Conservation (phyloP, 2,113 vertebrate genomes). For the Pachyramphus minor region DNA sequence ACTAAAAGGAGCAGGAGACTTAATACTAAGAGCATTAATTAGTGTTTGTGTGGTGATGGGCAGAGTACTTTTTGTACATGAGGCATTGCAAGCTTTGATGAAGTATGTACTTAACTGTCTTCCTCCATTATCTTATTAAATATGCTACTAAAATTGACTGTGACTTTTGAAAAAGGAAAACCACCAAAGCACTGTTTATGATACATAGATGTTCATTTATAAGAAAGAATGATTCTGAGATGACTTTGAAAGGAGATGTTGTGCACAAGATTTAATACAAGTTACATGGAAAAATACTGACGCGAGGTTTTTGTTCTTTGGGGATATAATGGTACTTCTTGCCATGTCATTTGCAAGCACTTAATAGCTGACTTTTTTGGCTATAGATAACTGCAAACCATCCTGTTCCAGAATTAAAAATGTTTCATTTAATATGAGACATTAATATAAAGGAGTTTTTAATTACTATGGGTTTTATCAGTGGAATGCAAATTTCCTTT, state of each 20-base stretch:
- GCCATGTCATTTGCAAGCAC: neutral
- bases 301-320: neutral
- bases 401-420: slow-evolving; percentile 36
- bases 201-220: neutral
- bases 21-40: slow-evolving; percentile 36
- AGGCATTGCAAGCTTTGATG: slow-evolving; percentile 6
- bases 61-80: neutral
- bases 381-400: neutral
- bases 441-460: slow-evolving; percentile 35
- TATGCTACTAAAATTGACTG: slow-evolving; percentile 8
- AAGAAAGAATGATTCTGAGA: neutral
- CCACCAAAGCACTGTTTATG: neutral
- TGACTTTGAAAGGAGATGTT: neutral
- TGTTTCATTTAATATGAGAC: slow-evolving; percentile 6
- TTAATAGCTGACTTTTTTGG: neutral
- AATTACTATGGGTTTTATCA: slow-evolving; percentile 51
- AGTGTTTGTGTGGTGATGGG: neutral
- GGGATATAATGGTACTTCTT: neutral
- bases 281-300: neutral
- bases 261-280: neutral
- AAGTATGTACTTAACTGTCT: neutral
- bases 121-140: slow-evolving; percentile 20
- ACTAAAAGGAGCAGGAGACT: neutral
- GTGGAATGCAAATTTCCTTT: slow-evolving; percentile 51
- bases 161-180: slow-evolving; percentile 8